Base-by-base conservation (phyloP, 2,113 vertebrate genomes). In the Nerophis lumbriciformis region DNA sequence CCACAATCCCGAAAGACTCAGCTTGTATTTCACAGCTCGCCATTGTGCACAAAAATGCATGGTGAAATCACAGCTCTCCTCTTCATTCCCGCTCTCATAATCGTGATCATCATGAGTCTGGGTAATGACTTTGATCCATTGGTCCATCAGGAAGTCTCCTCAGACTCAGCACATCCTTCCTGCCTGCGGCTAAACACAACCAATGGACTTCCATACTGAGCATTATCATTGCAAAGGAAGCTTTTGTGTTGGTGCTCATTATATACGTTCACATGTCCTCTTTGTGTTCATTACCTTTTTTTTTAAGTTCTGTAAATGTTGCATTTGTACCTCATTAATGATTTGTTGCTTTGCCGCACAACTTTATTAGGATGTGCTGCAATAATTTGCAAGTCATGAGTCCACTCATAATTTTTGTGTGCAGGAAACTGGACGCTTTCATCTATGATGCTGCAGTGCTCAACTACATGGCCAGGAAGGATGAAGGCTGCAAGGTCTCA, bases 401-500 rank as follows among this genome's bases (percentile, higher is more conserved):
- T 45, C 10, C 1, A 12, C 11, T 45, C 42, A 12, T 45, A 4
- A 4, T 9, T 45, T 42, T 16, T 55, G 8, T 39, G 35, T 56
- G 53, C 83, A 96, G 94, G 75, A 96, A 96, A 80, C 89, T 96
- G 80, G 94, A 96, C 4, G 94, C 94, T 63, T 96, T 96, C 88
- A 96, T 96, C 82, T 96, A 96, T 2, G 94, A 95, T 1, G 94
- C 94, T 0, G 94, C 94, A 0, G 94, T 96, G 72, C 88, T 96
- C 53, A 96, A 95, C 83, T 96, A 96, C 68, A 94, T 96, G 94
- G 94, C 94, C 39, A 89, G 94, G 16, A 95, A 95, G 73, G 94
- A 95, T 6, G 94, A 96, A 56, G 94, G 94, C 69, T 96, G 94
- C 76, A 95, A 95, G 88, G 86, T 86, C 53, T 61, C 60, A 1